A percentile compares a stretch with the other conserved stretches of the same genome.
These are phyloP conservation scores for Stramonita haemastoma DNA, from an alignment of 2,888 invertebrate species.

Conservation along the genomic window DNA sequence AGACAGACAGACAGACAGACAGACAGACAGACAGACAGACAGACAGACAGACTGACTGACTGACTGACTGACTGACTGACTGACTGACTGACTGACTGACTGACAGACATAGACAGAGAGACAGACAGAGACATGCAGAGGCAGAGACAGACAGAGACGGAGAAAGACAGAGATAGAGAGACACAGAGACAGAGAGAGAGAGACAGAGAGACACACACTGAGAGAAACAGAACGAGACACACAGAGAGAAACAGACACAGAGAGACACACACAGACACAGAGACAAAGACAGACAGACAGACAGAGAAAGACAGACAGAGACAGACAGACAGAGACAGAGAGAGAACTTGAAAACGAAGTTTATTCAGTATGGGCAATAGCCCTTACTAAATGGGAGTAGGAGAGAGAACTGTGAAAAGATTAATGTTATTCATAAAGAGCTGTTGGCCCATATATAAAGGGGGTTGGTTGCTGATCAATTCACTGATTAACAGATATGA, in stretches of 20 bases:
- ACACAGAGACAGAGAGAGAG: neutral
- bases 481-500: too few relatives aligned
- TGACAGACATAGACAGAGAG: too few relatives aligned
- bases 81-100: neutral
- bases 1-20: neutral
- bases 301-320: too few relatives aligned
- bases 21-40: neutral
- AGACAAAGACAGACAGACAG: too few relatives aligned
- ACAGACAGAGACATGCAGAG: too few relatives aligned
- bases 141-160: too few relatives aligned
- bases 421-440: too few relatives aligned
- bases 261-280: neutral
- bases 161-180: neutral
- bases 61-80: fast-evolving
- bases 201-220: neutral
- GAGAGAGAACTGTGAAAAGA: neutral
- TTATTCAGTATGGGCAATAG: neutral
- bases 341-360: neutral
- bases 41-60: fast-evolving
- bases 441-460: too few relatives aligned
- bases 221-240: neutral
- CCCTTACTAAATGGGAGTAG: neutral
- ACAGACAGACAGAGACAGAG: neutral
- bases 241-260: neutral
- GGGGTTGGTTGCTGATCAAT: too few relatives aligned